These are phyloP conservation scores for Australoheros facetus DNA, from an alignment of 2,797 vertebrate genomes.

Conservation along the genomic window DNA sequence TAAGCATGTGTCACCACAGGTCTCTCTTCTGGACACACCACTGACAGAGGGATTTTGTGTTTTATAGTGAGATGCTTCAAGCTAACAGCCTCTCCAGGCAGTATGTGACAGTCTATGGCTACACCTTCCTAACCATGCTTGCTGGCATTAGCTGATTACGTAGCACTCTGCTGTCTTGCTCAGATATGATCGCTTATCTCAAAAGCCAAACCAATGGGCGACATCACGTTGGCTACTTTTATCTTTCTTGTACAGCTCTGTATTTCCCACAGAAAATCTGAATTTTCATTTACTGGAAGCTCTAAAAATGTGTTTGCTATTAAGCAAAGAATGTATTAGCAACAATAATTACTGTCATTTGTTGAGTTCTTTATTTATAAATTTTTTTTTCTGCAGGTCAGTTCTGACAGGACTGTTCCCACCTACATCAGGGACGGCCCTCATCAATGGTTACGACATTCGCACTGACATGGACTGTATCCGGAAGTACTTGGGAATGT, in stretches of 20 bases:
- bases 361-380: not conserved
- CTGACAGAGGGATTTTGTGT: not conserved
- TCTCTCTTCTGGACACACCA: not conserved
- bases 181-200: too few relatives aligned
- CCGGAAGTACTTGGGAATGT: constrained; percentile 93
- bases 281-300: not conserved
- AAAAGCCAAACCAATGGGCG: not conserved
- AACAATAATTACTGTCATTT: not conserved
- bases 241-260: not conserved
- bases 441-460: constrained; percentile 93
- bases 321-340: not conserved
- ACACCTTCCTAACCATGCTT: not conserved
- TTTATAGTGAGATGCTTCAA: not conserved
- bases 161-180: not conserved
- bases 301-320: not conserved
- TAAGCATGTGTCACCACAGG: not conserved
- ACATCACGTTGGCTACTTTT: not conserved
- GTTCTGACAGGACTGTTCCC: constrained; percentile 96
- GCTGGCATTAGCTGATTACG: not conserved
- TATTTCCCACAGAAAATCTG: not conserved
- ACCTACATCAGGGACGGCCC: constrained; percentile 92
- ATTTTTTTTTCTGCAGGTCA: constrained; percentile 81
- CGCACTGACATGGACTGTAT: constrained; percentile 88
- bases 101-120: not conserved
- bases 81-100: not conserved